phyloP scores from a whole-genome alignment of 2,797 vertebrate genomes.

The Centropyge bicolor region DNA sequence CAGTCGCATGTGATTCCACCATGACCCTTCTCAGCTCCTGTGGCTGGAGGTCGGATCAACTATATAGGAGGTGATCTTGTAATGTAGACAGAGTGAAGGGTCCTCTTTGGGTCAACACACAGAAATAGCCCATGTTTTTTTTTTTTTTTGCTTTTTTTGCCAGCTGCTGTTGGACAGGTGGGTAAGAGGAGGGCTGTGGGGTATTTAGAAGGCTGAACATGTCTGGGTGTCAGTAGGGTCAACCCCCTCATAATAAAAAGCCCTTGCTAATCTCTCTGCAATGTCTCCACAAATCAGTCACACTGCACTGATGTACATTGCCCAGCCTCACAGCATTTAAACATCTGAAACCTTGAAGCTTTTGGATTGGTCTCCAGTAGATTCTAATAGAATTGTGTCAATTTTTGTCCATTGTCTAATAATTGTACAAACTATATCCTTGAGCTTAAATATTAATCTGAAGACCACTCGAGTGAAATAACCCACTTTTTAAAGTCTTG shows the following conservation, averaged over 20 bases:
- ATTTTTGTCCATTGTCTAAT: not conserved
- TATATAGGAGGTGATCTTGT: slow-evolving; percentile 16
- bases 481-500: not conserved
- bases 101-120: slow-evolving; percentile 30
- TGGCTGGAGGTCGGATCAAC: slow-evolving; percentile 18
- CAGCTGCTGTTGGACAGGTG: slow-evolving; percentile 34
- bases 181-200: slow-evolving; percentile 4
- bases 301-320: not conserved
- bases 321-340: not conserved
- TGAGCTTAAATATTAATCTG: slow-evolving; percentile 25
- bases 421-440: slow-evolving; percentile 4
- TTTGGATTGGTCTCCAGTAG: not conserved
- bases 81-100: slow-evolving; percentile 23
- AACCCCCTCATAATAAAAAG: slow-evolving; percentile 20
- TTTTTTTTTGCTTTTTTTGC: not conserved
- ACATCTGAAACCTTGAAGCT: not conserved
- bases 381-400: not conserved
- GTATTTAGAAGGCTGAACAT: slow-evolving; percentile 50
- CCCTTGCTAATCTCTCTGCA: slow-evolving; percentile 34
- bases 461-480: slow-evolving; percentile 1
- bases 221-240: slow-evolving; percentile 46
- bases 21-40: slow-evolving; percentile 5
- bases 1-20: not conserved
- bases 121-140: slow-evolving; percentile 15
- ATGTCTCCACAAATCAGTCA: slow-evolving; percentile 31